Conservation (phyloP, 2,113 vertebrate genomes). For the Leucopsar rothschildi region DNA sequence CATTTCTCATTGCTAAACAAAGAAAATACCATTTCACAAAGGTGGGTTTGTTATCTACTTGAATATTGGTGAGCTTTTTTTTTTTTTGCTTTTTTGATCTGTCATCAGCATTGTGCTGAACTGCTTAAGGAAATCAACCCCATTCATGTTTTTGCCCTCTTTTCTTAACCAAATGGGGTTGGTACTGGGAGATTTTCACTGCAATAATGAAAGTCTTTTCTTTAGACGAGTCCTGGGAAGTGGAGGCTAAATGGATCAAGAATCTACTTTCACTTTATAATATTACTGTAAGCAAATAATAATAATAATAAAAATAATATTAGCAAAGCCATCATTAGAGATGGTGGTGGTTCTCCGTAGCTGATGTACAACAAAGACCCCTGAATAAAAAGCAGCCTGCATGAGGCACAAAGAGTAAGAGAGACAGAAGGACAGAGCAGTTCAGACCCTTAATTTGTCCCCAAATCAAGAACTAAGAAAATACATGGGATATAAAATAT, state of each 20-base stretch:
- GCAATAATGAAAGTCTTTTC: neutral
- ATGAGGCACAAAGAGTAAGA: neutral
- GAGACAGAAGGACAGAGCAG: neutral
- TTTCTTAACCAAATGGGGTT: constrained; percentile 33
- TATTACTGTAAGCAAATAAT: neutral
- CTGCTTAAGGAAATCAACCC: neutral
- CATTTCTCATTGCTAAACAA: neutral
- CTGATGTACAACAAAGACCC: neutral
- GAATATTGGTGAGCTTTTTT: neutral
- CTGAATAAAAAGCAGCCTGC: neutral
- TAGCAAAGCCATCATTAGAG: neutral
- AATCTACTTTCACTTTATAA: neutral
- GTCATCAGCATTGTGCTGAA: neutral
- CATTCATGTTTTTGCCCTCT: neutral
- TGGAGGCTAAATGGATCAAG: neutral
- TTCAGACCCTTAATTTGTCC: neutral
- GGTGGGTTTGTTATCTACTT: neutral
- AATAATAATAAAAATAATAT: neutral
- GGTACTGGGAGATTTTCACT: neutral
- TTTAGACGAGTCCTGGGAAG: neutral
- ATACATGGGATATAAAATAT: neutral
- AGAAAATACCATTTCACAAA: constrained; percentile 9
- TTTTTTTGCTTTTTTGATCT: neutral
- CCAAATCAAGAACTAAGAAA: neutral
- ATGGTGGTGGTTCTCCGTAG: neutral